These are phyloP conservation scores for Machaerirhynchus nigripectus DNA, from an alignment of 2,113 vertebrate species.

Conservation along the genomic window DNA sequence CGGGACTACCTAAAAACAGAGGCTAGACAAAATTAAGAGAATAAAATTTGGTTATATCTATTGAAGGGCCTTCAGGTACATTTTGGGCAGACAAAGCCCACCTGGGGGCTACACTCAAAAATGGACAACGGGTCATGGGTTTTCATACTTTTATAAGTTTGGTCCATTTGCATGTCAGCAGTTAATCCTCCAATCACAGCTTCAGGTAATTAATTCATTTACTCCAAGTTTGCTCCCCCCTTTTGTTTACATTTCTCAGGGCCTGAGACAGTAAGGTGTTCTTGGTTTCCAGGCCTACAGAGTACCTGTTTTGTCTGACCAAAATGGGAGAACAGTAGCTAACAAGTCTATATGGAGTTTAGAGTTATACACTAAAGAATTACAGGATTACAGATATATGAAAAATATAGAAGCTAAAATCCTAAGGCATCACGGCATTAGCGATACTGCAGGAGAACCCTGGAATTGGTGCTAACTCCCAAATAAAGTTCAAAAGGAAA, in stretches of 20 bases:
- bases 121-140: rapidly evolving
- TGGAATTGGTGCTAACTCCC: neutral
- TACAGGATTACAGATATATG: neutral
- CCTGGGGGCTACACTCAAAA: neutral
- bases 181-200: neutral
- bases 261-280: neutral
- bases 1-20: neutral
- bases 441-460: neutral
- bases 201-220: neutral
- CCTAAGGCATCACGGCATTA: neutral
- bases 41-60: neutral
- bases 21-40: neutral
- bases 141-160: neutral
- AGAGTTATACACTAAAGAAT: neutral
- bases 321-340: neutral
- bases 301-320: neutral
- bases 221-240: neutral
- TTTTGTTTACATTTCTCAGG: neutral
- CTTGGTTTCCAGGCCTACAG: neutral
- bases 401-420: neutral
- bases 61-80: neutral
- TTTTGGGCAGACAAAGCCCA: neutral
- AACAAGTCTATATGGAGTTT: neutral
- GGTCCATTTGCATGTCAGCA: neutral
- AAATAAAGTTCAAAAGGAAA: neutral